These are phyloP conservation scores for Peromyscus maniculatus DNA, from an alignment of 2,113 vertebrate genomes.

Conservation along the genomic window DNA sequence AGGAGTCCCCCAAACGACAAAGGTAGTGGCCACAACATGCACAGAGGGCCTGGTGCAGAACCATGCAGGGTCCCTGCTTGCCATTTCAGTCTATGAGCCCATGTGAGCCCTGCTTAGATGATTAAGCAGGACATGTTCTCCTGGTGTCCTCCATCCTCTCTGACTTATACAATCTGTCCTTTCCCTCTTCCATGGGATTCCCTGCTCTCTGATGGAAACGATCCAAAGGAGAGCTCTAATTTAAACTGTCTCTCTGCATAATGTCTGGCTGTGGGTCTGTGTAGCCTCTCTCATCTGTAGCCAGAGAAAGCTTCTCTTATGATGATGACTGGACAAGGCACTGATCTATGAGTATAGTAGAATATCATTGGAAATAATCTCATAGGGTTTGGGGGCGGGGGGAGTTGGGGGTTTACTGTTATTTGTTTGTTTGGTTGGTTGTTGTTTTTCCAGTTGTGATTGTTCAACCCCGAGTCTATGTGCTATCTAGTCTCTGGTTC, in stretches of 20 bases:
- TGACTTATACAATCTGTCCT: not conserved
- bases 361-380: not conserved
- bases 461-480: not conserved
- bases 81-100: not conserved
- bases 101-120: not conserved
- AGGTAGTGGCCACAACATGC: not conserved
- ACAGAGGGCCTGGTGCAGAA: not conserved
- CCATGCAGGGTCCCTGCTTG: not conserved
- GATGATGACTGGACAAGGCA: no score
- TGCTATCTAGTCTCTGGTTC: not conserved
- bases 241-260: not conserved
- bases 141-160: not conserved
- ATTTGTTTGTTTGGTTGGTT: not conserved
- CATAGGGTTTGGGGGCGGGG: not conserved
- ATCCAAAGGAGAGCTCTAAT: not conserved
- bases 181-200: not conserved
- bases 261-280: not conserved
- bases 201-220: no score
- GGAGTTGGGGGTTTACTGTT: not conserved
- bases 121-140: not conserved
- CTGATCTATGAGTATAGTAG: not conserved
- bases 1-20: not conserved
- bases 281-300: not conserved
- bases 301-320: not conserved
- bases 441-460: not conserved